These are phyloP conservation scores for Patella pellucida DNA, from an alignment of 2,888 invertebrate species.

Conservation along the genomic window DNA sequence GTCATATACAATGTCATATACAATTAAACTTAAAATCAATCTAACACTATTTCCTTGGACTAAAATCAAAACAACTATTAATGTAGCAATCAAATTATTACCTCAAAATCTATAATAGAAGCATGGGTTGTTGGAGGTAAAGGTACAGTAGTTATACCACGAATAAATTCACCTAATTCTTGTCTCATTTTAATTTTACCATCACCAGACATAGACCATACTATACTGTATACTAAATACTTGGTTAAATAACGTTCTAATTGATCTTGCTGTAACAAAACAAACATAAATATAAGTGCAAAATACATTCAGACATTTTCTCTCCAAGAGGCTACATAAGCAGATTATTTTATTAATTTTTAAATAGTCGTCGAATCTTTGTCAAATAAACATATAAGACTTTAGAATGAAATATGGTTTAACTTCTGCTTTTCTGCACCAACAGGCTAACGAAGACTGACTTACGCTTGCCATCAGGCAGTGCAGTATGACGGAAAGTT, in stretches of 20 bases:
- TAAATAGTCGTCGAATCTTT: too few species aligned
- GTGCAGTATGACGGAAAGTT: too few species aligned
- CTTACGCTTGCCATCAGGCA: too few species aligned
- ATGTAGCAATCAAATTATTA: slow-evolving; percentile 61
- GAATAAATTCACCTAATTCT: slow-evolving; percentile 94
- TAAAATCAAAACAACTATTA: neutral
- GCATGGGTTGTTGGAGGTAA: slow-evolving; percentile 84
- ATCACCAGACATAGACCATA: slow-evolving; percentile 99
- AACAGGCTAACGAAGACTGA: too few species aligned
- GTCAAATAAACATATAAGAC: too few species aligned
- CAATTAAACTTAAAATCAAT: too few species aligned
- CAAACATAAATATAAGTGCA: neutral
- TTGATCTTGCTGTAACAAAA: slow-evolving; percentile 78
- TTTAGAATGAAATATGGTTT: too few species aligned
- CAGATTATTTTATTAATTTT: too few species aligned
- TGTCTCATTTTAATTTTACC: slow-evolving; percentile 95
- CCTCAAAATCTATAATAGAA: slow-evolving; percentile 97
- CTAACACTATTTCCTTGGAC: too few species aligned
- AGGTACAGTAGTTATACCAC: slow-evolving; percentile 93
- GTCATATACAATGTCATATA: too few species aligned
- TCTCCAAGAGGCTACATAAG: too few species aligned
- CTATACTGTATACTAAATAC: slow-evolving; percentile 89
- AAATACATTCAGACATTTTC: neutral
- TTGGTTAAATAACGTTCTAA: slow-evolving; percentile 95
- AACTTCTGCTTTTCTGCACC: too few species aligned